Evolutionary conservation across 1,140 invertebrate species (phyloP).

Genomic region (Lordiphosa collinella): DNA sequence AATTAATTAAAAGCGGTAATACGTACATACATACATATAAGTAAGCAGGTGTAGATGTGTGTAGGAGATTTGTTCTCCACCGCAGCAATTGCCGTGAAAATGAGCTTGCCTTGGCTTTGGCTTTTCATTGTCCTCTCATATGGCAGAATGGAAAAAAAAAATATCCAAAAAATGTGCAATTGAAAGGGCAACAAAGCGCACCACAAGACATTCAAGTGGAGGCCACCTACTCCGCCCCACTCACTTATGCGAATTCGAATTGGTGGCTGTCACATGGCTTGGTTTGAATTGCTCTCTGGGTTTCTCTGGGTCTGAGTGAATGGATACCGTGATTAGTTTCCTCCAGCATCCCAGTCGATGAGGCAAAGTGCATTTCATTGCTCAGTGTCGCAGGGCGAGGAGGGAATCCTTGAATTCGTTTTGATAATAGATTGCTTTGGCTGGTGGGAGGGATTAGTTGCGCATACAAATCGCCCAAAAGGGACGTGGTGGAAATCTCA

Average conservation of each 20-base stretch:
- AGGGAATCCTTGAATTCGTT: slow-evolving; percentile 22
- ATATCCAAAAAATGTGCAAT: slow-evolving; percentile 42
- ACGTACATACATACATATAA: not conserved
- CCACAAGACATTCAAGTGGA: slow-evolving; percentile 69
- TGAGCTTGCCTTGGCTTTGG: slow-evolving; percentile 41
- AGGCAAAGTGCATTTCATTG: slow-evolving; percentile 71
- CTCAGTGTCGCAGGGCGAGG: slow-evolving; percentile 58
- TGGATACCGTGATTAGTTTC: slow-evolving; percentile 63
- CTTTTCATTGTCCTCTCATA: slow-evolving; percentile 41
- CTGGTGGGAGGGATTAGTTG: slow-evolving; percentile 40
- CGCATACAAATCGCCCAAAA: slow-evolving; percentile 54
- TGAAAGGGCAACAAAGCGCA: slow-evolving; percentile 70
- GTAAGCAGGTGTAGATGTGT: slow-evolving; percentile 2
- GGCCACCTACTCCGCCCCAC: slow-evolving; percentile 6
- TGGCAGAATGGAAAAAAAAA: slow-evolving; percentile 23
- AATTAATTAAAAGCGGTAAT: slow-evolving; percentile 68
- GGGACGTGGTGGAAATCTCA: slow-evolving; percentile 30
- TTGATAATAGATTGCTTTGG: slow-evolving; percentile 56
- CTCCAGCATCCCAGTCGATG: slow-evolving; percentile 50
- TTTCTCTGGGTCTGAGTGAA: slow-evolving; percentile 24
- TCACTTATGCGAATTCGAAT: slow-evolving; percentile 55
- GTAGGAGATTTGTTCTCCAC: too few relatives aligned
- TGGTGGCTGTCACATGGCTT: slow-evolving; percentile 43
- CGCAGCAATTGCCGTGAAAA: slow-evolving; percentile 52
- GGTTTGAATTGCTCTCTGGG: slow-evolving; percentile 48